Base-by-base conservation (phyloP, 92 coral and sea anemone species). In the Epizoanthus fatuus region DNA sequence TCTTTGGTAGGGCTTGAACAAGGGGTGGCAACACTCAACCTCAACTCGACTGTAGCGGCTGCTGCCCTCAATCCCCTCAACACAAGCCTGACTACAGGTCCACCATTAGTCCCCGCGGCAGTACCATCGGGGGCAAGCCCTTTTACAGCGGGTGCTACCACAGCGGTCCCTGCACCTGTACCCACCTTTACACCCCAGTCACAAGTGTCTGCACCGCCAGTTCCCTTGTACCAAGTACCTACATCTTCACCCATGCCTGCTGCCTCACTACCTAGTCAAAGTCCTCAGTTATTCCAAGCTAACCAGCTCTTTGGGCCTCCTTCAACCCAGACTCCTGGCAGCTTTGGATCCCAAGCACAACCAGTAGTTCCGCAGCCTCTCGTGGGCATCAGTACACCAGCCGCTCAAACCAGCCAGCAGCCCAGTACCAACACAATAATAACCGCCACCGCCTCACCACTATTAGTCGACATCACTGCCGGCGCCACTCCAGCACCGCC, bases 401-500 rank as follows among this genome's bases (percentile, higher is more conserved):
- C 98, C 29, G 86, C 92, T 10, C 96, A 95, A 13, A 73, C 98
- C 40, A 91, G 92, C 0, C 45, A 13, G 71, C 51, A 29, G 4
- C 60, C 66, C 42, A 81, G 53, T 37, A n/a, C 6, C 20, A 77
- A 62, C 52, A 59, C 82, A 77, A 97, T 98, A 35, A 91, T 97
- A 49, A 95, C 95, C 9, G 98, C 99, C 10, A 97, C 91, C 3
- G 94, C 99, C 54, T 12, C 98, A 7, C 99, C 98, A 0, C 87
- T 97, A 49, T 75, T 90, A 52, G 92, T 90, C 0, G 99, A 97
- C 74, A 97, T 97, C 66, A 97, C 99, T 0, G 98, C 95, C 5
- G 99, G 99, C 1, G 99, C 99, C 20, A 93, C 92, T 7, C 99
- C 97, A 4, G 89, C 99, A 15, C 92, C 97, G 0, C 25, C 52